Evolutionary conservation across 2,888 invertebrate species (phyloP), one percentile per base, ranked within the genome.

Genomic region (Hyposoter dolosus): DNA sequence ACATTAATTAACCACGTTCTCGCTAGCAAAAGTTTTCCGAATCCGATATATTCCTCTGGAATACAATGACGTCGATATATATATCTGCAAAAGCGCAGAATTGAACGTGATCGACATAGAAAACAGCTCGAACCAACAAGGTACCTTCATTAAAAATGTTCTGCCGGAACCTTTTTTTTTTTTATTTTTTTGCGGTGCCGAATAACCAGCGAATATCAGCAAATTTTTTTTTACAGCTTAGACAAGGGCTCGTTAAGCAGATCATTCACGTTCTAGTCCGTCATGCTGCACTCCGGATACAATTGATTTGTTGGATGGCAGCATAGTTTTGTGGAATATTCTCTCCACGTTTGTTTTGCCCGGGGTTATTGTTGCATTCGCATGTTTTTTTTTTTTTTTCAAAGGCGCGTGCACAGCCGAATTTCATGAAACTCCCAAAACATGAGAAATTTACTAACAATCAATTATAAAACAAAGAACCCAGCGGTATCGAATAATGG

Each of bases 141-240:
- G 23, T 74, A 77, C 74, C 65, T 60, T 74, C 77, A 83, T 86
- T 80, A 84, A 86, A 84, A 83, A 84, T 79, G 75, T 32, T 65
- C 77, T 69, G 23, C 28, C 3, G 12, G 12, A 71, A 72, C 68
- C 50, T 81, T 76, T 78, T 84, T 74, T 74, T 15, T 78, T 45
- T 23, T 23, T n/a, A 40, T 72, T 72, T 50, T 23, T 47, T 45
- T 28, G 28, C 28, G 28, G 43, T n/a, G 43, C 0, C 45, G 53
- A 35, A 35, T 43, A 40, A 12, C 19, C 15, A 28, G n/a, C 1
- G 23, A 32, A 45, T 50, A 50, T 45, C n/a, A 19, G n/a, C 47
- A 7, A 7, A 35, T 43, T 19, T 28, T 60, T 28, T 10, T 5
- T 23, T 43, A 1, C 43, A 19, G 35, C 35, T 45, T 56, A n/a